Conservation (phyloP, 2,113 vertebrate genomes). For the Gorilla gorilla region DNA sequence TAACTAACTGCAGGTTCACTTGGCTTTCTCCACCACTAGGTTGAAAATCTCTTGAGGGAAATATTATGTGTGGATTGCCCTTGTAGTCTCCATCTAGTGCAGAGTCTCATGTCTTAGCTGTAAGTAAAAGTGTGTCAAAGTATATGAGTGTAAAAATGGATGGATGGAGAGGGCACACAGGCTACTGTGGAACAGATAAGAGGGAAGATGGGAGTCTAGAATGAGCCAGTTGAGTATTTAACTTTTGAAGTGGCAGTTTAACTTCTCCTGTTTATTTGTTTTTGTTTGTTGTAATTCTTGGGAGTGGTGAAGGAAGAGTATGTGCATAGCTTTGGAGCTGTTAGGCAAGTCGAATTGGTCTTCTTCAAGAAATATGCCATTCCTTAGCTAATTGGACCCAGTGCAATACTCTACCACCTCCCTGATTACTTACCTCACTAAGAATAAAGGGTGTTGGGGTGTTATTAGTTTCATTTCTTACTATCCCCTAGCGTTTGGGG, state of each 20-base stretch:
- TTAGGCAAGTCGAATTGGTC: not conserved
- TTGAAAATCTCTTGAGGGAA: not conserved
- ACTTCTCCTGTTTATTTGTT: not conserved
- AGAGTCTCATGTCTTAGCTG: not conserved
- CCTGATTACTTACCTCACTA: not conserved
- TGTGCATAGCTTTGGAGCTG: not conserved
- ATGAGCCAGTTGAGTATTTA: not conserved
- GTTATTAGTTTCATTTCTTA: conserved; percentile 15
- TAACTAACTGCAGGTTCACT: not conserved
- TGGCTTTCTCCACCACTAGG: not conserved
- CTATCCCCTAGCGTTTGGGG: not conserved
- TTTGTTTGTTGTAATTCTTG: not conserved
- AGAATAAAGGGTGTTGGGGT: conserved; percentile 1
- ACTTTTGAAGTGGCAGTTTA: not conserved
- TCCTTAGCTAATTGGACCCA: conserved; percentile 23
- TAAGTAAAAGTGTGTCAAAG: not conserved
- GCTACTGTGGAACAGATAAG: not conserved
- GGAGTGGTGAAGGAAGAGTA: not conserved
- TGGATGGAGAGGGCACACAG: not conserved
- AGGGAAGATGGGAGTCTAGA: not conserved
- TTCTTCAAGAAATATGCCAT: not conserved
- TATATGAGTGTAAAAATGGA: not conserved
- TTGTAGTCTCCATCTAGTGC: not conserved
- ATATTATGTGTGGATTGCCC: not conserved
- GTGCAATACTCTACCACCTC: not conserved